These are phyloP conservation scores for Pissodes strobi DNA, from an alignment of 1,140 invertebrate species.

Conservation along the genomic window DNA sequence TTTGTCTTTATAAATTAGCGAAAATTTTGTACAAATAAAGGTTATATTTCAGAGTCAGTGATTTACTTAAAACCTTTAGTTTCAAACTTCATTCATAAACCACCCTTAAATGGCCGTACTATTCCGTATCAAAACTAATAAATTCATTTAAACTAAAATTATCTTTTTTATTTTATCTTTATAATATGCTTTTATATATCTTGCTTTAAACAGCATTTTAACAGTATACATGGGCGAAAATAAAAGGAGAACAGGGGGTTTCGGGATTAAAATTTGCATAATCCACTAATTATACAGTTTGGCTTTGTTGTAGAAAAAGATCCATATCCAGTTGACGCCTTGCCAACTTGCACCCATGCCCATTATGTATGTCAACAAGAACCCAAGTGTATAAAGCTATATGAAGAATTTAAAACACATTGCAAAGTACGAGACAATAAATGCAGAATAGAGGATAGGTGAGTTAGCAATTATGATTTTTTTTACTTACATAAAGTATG, in stretches of 20 bases:
- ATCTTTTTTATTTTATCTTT: no score
- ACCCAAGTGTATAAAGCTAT: conserved; percentile 74
- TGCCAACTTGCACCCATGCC: conserved; percentile 87
- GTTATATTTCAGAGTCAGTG: no score
- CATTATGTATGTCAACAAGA: conserved; percentile 79
- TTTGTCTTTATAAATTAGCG: no score
- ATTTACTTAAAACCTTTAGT: no score
- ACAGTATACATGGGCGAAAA: background rate
- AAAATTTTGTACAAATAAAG: no score
- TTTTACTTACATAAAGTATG: no score
- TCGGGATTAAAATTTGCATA: background rate
- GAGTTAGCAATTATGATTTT: no score
- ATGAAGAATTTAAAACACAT: conserved; percentile 81
- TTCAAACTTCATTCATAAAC: no score
- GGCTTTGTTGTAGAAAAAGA: conserved; percentile 73
- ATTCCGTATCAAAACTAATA: no score
- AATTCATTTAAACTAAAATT: no score
- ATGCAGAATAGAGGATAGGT: conserved; percentile 87
- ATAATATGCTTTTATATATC: no score
- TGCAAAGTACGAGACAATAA: conserved; percentile 82
- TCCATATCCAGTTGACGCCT: conserved; percentile 80
- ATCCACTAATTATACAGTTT: conserved; percentile 13
- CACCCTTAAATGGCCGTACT: no score
- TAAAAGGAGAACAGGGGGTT: background rate
- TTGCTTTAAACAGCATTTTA: background rate